Base-by-base conservation (phyloP, 2,888 invertebrate genomes). In the Seladonia tumulorum region DNA sequence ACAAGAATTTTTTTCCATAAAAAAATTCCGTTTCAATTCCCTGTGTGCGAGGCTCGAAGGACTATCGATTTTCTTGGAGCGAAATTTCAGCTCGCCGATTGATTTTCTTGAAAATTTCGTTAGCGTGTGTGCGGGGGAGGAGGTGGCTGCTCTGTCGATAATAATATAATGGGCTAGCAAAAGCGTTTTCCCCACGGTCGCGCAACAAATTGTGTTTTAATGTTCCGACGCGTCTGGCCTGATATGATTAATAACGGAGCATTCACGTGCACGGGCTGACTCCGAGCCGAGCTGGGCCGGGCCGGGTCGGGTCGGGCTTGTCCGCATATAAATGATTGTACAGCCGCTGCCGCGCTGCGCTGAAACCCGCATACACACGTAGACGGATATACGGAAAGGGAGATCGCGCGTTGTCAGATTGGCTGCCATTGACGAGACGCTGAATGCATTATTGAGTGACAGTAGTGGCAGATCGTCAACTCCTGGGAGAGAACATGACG, bases 371-470 rank as follows among this genome's bases (percentile, higher is more conserved):
- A 42, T 42, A 68, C 76, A 53, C 71, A 45, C 66, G 71, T 49
- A 63, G 76, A 73, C 68, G 76, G 75, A 81, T 72, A 78, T 81
- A 66, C 74, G 80, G 76, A 76, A 76, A 81, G 83, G 66, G 88
- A 76, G 80, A 76, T 77, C 77, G 82, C 86, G 82, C 88, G 80
- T 83, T 88, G 89, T 86, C 88, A 86, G 87, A 85, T 88, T 86
- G 88, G 84, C 81, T 89, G 85, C 77, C 85, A 76, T 86, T 89
- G 89, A 91, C 87, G 87, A 86, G 86, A 90, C 89, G 85, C 42
- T 87, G 90, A 90, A 91, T 88, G 91, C 90, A 92, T 90, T 91
- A 92, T 91, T 87, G 88, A 91, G 87, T 86, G 87, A 91, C 89
- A 79, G 71, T 72, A 57, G 22, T 70, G 86, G 70, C 85, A 68